Evolutionary conservation across 2,797 vertebrate species (phyloP), one percentile per base, ranked within the genome.

Genomic region (Mormyrus proboscirostris): DNA sequence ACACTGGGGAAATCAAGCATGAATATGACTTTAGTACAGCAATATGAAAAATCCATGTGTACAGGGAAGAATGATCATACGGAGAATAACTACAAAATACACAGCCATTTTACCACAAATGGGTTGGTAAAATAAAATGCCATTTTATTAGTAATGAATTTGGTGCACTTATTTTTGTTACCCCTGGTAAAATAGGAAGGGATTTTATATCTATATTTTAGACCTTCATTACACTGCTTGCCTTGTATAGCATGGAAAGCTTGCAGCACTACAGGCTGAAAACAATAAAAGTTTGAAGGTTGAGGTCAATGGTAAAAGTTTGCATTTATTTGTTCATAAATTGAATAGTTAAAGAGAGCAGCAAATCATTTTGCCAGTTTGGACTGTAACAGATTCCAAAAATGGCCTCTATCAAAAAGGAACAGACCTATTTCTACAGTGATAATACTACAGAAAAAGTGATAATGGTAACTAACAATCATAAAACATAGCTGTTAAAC

Each of bases 1-100:
- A 84, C 82, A 84, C 47, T 82, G 76, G 82, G 47, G 82, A 84
- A 84, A 84, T 84, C 49, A 84, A 49, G 82, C 82, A 84, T 84
- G 22, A 50, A 84, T 49, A 84, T 10, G 8, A n/a, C 19, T 84
- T 84, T 84, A 83, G 44, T 25, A 22, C 47, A 9, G 12, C 38
- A 84, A n/a, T 51, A 47, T 51, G 47, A 84, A 50, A 84, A 84
- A 84, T 51, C 44, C 47, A 51, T 84, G 49, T 50, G 16, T n/a
- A n/a, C 33, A 41, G 76, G 41, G 76, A 51, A 25, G 49, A 84
- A 84, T 9, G 82, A 51, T 84, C 3, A 10, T 51, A 5, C 8
- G 12, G 22, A 84, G 16, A 84, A 51, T 51, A 84, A 84, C 47
- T 50, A 25, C 82, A 51, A 50, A 29, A 84, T 84, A 29, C 9